Conservation (phyloP, 2,113 vertebrate genomes). For the Tamias sibiricus region DNA sequence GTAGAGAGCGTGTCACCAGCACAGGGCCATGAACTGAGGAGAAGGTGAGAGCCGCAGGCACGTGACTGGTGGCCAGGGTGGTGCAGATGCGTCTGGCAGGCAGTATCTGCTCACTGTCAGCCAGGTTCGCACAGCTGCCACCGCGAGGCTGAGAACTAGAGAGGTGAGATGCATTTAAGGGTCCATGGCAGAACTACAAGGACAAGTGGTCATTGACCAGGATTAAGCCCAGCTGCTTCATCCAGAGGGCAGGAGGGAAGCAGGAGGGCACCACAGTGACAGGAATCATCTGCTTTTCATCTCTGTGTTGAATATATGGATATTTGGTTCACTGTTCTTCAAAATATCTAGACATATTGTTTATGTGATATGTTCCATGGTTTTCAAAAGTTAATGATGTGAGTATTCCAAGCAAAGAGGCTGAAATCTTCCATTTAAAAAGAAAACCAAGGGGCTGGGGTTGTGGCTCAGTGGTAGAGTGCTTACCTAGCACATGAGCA, state of each 20-base stretch:
- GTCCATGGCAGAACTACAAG: background rate
- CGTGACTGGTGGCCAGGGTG: rapidly evolving
- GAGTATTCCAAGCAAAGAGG: background rate
- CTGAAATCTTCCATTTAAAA: background rate
- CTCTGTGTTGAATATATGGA: background rate
- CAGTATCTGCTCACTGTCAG: background rate
- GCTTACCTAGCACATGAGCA: no score
- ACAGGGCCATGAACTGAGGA: no score
- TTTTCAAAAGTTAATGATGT: background rate
- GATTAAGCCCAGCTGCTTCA: background rate
- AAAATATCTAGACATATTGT: background rate
- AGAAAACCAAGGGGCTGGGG: background rate
- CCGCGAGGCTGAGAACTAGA: background rate
- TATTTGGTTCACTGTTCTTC: background rate
- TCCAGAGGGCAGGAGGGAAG: background rate
- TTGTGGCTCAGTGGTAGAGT: no score
- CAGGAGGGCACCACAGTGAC: background rate
- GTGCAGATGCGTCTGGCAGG: background rate
- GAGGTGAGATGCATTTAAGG: no score
- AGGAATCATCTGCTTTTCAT: background rate
- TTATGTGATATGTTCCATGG: background rate
- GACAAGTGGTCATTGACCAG: background rate
- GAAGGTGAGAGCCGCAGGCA: rapidly evolving
- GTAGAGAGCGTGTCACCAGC: no score
- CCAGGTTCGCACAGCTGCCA: rapidly evolving